These are phyloP conservation scores for Babyrousa celebensis DNA, from an alignment of 2,797 vertebrate genomes.

Conservation along the genomic window DNA sequence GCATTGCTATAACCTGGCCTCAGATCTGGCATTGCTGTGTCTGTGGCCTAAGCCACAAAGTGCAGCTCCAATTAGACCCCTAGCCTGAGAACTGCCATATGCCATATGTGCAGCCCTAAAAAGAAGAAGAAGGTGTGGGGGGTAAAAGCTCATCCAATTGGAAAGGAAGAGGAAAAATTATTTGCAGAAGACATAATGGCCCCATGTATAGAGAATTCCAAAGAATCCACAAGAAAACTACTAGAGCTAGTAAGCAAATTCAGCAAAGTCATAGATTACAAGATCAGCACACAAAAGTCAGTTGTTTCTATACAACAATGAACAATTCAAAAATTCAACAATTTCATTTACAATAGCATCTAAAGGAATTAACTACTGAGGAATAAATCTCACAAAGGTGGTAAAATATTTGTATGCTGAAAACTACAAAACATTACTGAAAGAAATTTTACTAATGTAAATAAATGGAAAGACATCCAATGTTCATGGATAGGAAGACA, in stretches of 20 bases:
- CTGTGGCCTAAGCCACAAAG: no score
- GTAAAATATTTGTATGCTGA: background rate
- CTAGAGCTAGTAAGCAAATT: slow-evolving; percentile 22
- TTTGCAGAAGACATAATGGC: background rate
- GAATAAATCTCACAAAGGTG: slow-evolving; percentile 29
- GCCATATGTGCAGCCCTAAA: no score
- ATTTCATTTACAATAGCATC: background rate
- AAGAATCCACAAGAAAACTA: slow-evolving; percentile 18
- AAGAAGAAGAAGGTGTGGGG: no score
- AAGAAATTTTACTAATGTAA: background rate
- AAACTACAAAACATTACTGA: background rate
- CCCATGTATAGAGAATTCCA: background rate
- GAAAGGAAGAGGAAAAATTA: background rate
- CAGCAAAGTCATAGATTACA: background rate
- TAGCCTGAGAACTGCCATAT: no score
- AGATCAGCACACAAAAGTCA: background rate
- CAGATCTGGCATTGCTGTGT: no score
- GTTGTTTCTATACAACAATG: background rate
- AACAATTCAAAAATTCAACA: background rate
- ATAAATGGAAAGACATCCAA: background rate
- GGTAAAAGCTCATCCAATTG: background rate
- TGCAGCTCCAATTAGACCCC: no score
- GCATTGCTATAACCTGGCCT: no score
- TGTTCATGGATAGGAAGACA: slow-evolving; percentile 11
- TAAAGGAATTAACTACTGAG: slow-evolving; percentile 37